phyloP scores from a whole-genome alignment of 2,888 invertebrate genomes.

The Bursaphelenchus okinawaensis region DNA sequence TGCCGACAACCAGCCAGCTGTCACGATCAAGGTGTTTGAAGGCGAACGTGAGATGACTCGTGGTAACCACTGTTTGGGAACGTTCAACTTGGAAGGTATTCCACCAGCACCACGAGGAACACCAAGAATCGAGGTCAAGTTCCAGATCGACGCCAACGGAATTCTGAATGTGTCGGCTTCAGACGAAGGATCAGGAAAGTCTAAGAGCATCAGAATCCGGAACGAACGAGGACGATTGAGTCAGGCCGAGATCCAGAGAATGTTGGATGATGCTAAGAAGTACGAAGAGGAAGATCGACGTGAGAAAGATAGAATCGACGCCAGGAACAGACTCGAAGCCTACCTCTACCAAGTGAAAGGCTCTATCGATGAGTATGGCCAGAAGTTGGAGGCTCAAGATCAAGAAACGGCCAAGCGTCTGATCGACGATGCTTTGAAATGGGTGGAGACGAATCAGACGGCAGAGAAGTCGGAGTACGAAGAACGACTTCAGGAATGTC shows the following conservation, averaged over 20 bases:
- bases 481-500: constrained; percentile 50
- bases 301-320: constrained; percentile 64
- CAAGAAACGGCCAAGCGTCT: constrained; percentile 74
- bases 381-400: constrained; percentile 77
- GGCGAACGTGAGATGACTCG: constrained; percentile 73
- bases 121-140: constrained; percentile 67
- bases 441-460: constrained; percentile 66
- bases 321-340: constrained; percentile 78
- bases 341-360: constrained; percentile 64
- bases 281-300: constrained; percentile 69
- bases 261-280: constrained; percentile 81
- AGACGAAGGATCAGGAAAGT: constrained; percentile 69
- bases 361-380: constrained; percentile 64
- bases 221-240: constrained; percentile 72
- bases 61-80: constrained; percentile 83
- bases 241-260: constrained; percentile 79
- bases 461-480: constrained; percentile 84
- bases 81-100: constrained; percentile 90
- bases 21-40: constrained; percentile 67
- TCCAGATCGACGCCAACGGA: constrained; percentile 72
- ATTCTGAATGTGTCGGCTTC: constrained; percentile 87
- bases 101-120: constrained; percentile 86
- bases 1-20: constrained; percentile 82
- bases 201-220: constrained; percentile 52
- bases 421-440: constrained; percentile 79